Evolutionary conservation across 2,113 vertebrate species (phyloP).

Genomic region (Cepphus grylle): DNA sequence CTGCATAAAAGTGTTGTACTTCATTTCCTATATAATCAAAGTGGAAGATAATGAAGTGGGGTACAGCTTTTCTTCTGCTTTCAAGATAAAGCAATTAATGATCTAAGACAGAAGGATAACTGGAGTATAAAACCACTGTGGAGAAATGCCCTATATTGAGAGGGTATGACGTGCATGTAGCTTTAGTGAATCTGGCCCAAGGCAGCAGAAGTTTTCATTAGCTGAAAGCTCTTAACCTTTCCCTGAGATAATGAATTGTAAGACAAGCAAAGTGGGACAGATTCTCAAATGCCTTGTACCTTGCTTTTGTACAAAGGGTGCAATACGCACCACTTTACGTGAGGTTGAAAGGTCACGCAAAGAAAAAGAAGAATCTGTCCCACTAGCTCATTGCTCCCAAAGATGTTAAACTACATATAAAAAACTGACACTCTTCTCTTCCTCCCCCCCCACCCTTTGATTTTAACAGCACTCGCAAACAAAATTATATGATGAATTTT

Average conservation of each 20-base stretch:
- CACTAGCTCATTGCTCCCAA: neutral
- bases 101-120: neutral
- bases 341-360: neutral
- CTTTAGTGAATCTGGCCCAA: constrained; percentile 56
- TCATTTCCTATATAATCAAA: neutral
- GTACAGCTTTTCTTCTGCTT: neutral
- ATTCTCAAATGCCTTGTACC: neutral
- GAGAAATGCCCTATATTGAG: neutral
- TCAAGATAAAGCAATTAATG: neutral
- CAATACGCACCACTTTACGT: neutral
- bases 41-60: neutral
- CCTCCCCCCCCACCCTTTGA: constrained; percentile 34
- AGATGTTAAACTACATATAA: neutral
- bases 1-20: neutral
- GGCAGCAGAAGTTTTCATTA: neutral
- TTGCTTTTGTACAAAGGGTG: neutral
- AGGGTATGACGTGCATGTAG: neutral
- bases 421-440: constrained; percentile 61
- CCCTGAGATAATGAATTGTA: neutral
- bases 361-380: neutral
- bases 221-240: neutral
- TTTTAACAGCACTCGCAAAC: constrained; percentile 93
- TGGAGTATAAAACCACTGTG: neutral
- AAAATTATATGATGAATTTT: constrained; percentile 99
- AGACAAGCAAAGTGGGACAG: constrained; percentile 3